These are phyloP conservation scores for Mobula hypostoma DNA, from an alignment of 2,113 vertebrate genomes.

Conservation along the genomic window DNA sequence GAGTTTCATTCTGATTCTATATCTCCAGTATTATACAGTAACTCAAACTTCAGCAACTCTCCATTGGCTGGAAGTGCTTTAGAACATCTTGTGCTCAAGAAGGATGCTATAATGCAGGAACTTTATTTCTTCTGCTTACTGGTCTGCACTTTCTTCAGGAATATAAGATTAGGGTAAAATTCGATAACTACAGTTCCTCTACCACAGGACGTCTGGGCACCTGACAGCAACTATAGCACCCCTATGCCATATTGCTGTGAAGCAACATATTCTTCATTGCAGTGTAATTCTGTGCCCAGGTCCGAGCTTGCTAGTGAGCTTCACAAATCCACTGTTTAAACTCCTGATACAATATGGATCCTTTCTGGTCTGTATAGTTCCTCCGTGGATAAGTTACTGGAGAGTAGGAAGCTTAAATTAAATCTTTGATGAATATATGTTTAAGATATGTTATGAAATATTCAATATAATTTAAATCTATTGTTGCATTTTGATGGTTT, in stretches of 20 bases:
- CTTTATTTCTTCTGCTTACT: background rate
- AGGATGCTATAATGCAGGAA: background rate
- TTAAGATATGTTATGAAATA: background rate
- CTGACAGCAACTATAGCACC: background rate
- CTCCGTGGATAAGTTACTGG: background rate
- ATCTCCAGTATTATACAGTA: no score
- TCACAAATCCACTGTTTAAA: background rate
- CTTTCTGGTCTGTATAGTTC: background rate
- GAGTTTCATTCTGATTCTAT: no score
- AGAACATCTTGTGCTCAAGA: background rate
- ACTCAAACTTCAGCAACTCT: no score
- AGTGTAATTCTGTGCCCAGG: background rate
- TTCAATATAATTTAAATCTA: background rate
- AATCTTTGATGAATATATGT: background rate
- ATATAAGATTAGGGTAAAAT: background rate
- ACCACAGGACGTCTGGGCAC: background rate
- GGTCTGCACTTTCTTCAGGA: background rate
- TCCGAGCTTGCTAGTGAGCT: background rate
- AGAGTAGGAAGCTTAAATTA: background rate
- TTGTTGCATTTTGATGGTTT: background rate
- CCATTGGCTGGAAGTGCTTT: background rate
- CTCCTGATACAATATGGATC: background rate
- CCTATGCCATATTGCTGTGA: background rate
- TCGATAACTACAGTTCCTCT: background rate
- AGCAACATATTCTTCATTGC: background rate